Percentiles rank a stretch among this genome's conserved stretches.
Evolutionary conservation across 2,113 vertebrate genomes (phyloP).

Genomic region (Ageneiosus marmoratus): DNA sequence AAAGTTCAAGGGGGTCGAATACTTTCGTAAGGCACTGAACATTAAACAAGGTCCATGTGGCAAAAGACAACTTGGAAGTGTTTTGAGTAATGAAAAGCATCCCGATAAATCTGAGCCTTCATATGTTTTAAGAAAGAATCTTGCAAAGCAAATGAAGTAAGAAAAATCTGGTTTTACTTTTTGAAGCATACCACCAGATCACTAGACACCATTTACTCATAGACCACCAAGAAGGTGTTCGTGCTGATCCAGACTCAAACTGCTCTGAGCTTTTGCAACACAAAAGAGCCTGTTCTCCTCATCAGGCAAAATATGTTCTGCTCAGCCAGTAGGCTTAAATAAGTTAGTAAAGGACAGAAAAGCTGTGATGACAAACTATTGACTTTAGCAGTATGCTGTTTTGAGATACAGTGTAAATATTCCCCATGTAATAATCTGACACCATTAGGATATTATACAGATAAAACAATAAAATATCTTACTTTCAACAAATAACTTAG

Average conservation of each 20-base stretch:
- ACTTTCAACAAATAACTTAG: not conserved
- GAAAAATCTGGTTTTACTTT: not conserved
- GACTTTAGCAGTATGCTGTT: not conserved
- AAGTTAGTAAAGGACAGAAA: not conserved
- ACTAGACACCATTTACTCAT: not conserved
- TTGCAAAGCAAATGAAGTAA: not conserved
- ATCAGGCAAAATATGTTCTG: not conserved
- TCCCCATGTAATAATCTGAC: not conserved
- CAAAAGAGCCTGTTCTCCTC: not conserved
- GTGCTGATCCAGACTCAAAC: not conserved
- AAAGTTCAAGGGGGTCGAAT: too few relatives aligned
- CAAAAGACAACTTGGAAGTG: not conserved
- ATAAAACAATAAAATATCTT: not conserved
- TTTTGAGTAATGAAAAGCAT: not conserved
- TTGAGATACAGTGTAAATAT: not conserved
- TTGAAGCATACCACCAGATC: not conserved
- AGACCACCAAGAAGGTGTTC: not conserved
- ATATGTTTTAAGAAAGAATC: not conserved
- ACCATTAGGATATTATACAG: not conserved
- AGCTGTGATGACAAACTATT: not conserved
- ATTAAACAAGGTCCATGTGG: not conserved
- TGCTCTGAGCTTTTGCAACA: not conserved
- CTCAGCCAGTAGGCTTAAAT: not conserved
- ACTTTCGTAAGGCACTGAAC: too few relatives aligned
- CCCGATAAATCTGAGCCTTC: not conserved